These are phyloP conservation scores for Caenorhabditis inopinata DNA, from an alignment of 1,140 invertebrate genomes.

Conservation along the genomic window DNA sequence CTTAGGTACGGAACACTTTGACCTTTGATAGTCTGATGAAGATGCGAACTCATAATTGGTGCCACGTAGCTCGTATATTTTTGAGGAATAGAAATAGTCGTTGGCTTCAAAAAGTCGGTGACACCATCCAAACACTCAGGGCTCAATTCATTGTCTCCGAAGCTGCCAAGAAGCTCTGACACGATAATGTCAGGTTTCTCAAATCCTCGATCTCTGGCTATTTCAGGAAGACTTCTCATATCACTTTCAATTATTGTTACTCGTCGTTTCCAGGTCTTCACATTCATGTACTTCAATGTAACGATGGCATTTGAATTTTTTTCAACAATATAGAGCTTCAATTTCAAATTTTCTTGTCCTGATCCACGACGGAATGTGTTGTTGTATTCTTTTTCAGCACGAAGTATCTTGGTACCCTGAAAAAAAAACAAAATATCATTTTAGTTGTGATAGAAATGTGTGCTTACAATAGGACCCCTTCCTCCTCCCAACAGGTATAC, in stretches of 20 bases:
- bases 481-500: constrained; percentile 93
- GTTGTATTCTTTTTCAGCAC: constrained; percentile 39
- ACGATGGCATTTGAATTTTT: constrained; percentile 96
- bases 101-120: constrained; percentile 61
- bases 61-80: constrained; percentile 48
- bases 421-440: neutral
- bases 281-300: constrained; percentile 71
- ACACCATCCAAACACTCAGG: constrained; percentile 97
- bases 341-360: constrained; percentile 31
- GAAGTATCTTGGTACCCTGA: constrained; percentile 6
- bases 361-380: constrained; percentile 20
- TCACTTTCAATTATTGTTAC: constrained; percentile 80
- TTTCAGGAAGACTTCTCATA: constrained; percentile 81
- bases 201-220: constrained; percentile 70
- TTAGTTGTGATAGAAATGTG: no score
- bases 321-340: constrained; percentile 73
- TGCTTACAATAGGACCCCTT: constrained; percentile 83
- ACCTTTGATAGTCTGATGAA: constrained; percentile 51
- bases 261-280: constrained; percentile 67
- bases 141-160: constrained; percentile 93
- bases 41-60: constrained; percentile 58
- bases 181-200: constrained; percentile 85
- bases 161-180: constrained; percentile 92
- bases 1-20: neutral
- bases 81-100: constrained; percentile 58